Evolutionary conservation across 2,888 invertebrate species (phyloP).

Genomic region (Conus canariensis): DNA sequence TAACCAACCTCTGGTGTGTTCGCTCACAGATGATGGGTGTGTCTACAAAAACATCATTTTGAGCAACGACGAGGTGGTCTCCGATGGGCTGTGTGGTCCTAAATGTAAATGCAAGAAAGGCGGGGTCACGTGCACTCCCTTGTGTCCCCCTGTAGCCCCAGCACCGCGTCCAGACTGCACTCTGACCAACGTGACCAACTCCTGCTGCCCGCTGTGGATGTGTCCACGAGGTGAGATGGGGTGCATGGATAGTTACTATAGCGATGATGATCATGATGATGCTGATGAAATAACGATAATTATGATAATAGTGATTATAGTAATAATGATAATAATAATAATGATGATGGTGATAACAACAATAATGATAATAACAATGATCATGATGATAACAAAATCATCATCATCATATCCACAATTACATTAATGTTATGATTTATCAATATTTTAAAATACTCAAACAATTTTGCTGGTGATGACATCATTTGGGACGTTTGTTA

Average conservation of each 20-base stretch:
- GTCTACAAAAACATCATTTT: conserved; percentile 43
- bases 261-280: background rate
- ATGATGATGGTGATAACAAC: too few species aligned
- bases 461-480: too few species aligned
- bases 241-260: background rate
- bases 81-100: conserved; percentile 44
- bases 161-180: conserved; percentile 49
- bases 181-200: conserved; percentile 45
- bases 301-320: too few species aligned
- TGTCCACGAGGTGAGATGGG: conserved; percentile 49
- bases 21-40: conserved; percentile 49
- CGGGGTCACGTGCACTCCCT: conserved; percentile 44
- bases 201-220: conserved; percentile 55
- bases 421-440: too few species aligned
- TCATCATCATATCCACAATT: too few species aligned
- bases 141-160: conserved; percentile 39
- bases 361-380: too few species aligned
- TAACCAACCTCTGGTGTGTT: too few species aligned
- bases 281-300: too few species aligned
- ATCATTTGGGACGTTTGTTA: too few species aligned
- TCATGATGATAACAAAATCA: too few species aligned
- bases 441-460: too few species aligned
- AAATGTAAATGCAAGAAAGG: conserved; percentile 48
- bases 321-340: too few species aligned
- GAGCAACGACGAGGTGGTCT: conserved; percentile 46